A percentile compares a stretch with the other conserved stretches of the same genome.
These are phyloP conservation scores for Lampropteryx suffumata DNA, from an alignment of 2,888 invertebrate species.

Conservation along the genomic window DNA sequence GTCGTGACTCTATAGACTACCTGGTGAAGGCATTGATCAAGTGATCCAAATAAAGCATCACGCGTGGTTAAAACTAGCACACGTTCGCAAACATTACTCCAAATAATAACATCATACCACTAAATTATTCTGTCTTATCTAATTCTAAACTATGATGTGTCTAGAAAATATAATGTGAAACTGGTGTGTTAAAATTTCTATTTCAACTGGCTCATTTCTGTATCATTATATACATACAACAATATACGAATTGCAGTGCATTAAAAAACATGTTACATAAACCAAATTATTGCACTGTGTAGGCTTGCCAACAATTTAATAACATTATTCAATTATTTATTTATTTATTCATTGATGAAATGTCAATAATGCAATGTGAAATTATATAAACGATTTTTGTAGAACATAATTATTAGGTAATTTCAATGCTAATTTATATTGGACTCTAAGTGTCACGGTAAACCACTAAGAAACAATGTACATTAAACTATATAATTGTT, in stretches of 20 bases:
- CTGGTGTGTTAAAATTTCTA: slow-evolving; percentile 21
- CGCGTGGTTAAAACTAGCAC: slow-evolving; percentile 58
- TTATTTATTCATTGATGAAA: slow-evolving; percentile 6
- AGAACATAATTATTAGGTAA: slow-evolving; percentile 23
- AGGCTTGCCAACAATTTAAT: slow-evolving; percentile 17
- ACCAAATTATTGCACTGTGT: slow-evolving; percentile 44
- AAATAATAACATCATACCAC: slow-evolving; percentile 61
- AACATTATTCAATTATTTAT: too few species aligned
- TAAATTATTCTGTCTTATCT: slow-evolving; percentile 68
- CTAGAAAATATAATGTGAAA: slow-evolving; percentile 48
- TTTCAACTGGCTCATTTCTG: slow-evolving; percentile 51
- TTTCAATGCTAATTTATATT: slow-evolving; percentile 49
- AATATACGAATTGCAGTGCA: slow-evolving; percentile 46
- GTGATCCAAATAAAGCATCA: slow-evolving; percentile 60
- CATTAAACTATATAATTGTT: slow-evolving; percentile 44
- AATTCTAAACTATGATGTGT: slow-evolving; percentile 59
- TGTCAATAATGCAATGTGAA: slow-evolving; percentile 16
- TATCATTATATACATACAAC: slow-evolving; percentile 79
- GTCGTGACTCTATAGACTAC: slow-evolving; percentile 47
- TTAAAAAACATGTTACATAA: slow-evolving; percentile 31
- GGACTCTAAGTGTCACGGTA: slow-evolving; percentile 39
- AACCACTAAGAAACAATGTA: slow-evolving; percentile 60
- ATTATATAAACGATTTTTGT: slow-evolving; percentile 13
- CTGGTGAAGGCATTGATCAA: slow-evolving; percentile 72
- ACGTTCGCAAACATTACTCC: slow-evolving; percentile 64